Percentiles rank a stretch among this genome's conserved stretches.
These are phyloP conservation scores for Drosophila bocki DNA, from an alignment of 1,140 invertebrate genomes.

Conservation along the genomic window DNA sequence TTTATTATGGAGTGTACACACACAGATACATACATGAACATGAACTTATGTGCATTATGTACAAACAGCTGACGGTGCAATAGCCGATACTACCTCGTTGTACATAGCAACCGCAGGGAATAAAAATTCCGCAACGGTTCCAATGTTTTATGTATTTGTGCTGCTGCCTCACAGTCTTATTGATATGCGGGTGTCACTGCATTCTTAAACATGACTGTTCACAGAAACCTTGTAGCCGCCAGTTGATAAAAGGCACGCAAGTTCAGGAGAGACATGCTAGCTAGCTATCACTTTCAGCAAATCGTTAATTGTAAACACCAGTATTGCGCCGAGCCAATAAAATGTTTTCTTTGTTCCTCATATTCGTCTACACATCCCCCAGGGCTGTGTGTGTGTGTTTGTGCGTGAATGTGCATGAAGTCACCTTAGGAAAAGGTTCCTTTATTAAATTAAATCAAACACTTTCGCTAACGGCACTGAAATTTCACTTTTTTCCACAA, in stretches of 20 bases:
- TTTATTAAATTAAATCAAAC: slow-evolving; percentile 28
- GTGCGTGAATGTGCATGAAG: slow-evolving; percentile 15
- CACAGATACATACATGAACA: background rate
- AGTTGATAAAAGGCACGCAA: slow-evolving; percentile 21
- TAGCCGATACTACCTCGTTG: slow-evolving; percentile 10
- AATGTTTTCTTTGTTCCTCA: slow-evolving; percentile 35
- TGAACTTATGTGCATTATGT: slow-evolving; percentile 8
- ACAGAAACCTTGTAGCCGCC: background rate
- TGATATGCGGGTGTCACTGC: slow-evolving; percentile 18
- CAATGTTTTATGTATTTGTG: slow-evolving; percentile 33
- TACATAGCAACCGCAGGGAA: background rate
- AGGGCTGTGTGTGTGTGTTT: background rate
- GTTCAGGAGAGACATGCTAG: slow-evolving; percentile 20
- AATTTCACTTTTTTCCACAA: slow-evolving; percentile 22
- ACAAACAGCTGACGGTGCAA: slow-evolving; percentile 30
- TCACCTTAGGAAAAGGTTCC: slow-evolving; percentile 24
- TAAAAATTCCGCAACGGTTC: background rate
- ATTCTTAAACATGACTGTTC: slow-evolving; percentile 3
- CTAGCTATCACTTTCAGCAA: slow-evolving; percentile 23
- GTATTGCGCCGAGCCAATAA: slow-evolving; percentile 23
- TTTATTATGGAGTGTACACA: slow-evolving; percentile 14
- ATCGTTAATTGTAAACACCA: slow-evolving; percentile 49
- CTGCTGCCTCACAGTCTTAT: background rate
- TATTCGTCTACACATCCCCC: slow-evolving; percentile 1
- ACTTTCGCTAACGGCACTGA: slow-evolving; percentile 1